Evolutionary conservation across 2,797 vertebrate species (phyloP).

Genomic region (Rhinichthys osculus): DNA sequence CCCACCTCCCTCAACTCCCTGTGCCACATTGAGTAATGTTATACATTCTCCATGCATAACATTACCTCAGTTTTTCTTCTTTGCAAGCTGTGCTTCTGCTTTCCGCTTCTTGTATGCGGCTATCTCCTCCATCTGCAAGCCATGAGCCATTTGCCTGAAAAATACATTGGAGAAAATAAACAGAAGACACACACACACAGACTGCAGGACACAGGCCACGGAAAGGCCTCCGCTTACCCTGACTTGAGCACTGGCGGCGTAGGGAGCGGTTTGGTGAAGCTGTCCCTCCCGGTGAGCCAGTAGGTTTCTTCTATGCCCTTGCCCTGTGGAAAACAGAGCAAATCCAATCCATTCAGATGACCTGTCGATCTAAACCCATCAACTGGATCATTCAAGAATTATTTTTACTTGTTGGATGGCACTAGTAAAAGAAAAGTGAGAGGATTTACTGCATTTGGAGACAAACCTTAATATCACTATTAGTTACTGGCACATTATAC

Average conservation of each 20-base stretch:
- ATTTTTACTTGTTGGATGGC: background rate
- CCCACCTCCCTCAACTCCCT: slow-evolving; percentile 50
- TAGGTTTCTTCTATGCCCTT: slow-evolving; percentile 89
- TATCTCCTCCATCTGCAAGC: slow-evolving; percentile 87
- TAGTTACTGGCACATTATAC: background rate
- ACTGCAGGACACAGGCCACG: slow-evolving; percentile 44
- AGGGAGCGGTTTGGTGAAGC: slow-evolving; percentile 89
- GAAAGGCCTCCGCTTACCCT: slow-evolving; percentile 70
- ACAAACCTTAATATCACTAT: background rate
- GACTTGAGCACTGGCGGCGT: slow-evolving; percentile 81
- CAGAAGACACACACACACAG: slow-evolving; percentile 59
- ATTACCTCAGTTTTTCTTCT: slow-evolving; percentile 87
- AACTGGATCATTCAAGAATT: background rate
- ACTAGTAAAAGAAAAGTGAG: background rate
- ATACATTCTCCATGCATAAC: slow-evolving; percentile 81
- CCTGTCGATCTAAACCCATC: background rate
- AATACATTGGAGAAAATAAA: slow-evolving; percentile 70
- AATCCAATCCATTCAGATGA: background rate
- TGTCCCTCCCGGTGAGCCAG: slow-evolving; percentile 87
- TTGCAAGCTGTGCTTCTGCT: slow-evolving; percentile 82
- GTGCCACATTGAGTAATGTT: slow-evolving; percentile 70
- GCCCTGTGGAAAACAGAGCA: slow-evolving; percentile 73
- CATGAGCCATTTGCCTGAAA: slow-evolving; percentile 82
- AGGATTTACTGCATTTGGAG: background rate
- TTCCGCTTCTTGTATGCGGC: slow-evolving; percentile 84